A percentile compares a stretch with the other conserved stretches of the same genome.
phyloP scores from a whole-genome alignment of 2,797 vertebrate genomes.

The Darevskia mixta region DNA sequence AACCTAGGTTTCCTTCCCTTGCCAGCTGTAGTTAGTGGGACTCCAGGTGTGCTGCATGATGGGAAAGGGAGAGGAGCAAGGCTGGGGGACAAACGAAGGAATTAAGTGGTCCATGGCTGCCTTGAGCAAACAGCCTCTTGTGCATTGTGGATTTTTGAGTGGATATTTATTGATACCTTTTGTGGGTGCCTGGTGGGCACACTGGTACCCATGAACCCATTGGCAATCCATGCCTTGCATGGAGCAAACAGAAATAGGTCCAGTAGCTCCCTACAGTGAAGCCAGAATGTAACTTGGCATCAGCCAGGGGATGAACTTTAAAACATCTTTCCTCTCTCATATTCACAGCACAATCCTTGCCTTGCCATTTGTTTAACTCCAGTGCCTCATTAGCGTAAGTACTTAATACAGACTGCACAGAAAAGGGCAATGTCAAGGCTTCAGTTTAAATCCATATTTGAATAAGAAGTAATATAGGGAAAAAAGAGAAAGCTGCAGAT shows the following conservation, averaged over 20 bases:
- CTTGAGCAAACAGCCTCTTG: too few relatives aligned
- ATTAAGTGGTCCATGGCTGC: background rate
- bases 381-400: conserved; percentile 22
- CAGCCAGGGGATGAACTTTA: background rate
- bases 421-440: conserved; percentile 12
- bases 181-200: too few relatives aligned
- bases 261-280: background rate
- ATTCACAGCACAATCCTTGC: background rate
- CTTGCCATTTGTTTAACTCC: conserved; percentile 28
- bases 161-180: too few relatives aligned
- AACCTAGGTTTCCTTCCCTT: too few relatives aligned
- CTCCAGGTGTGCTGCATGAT: background rate
- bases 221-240: too few relatives aligned
- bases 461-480: background rate
- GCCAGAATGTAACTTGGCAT: background rate
- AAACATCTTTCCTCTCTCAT: background rate
- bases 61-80: background rate
- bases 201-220: too few relatives aligned
- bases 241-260: too few relatives aligned
- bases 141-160: too few relatives aligned
- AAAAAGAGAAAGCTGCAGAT: background rate
- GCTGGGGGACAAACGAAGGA: background rate
- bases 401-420: background rate
- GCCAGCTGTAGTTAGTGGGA: background rate
- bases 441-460: conserved; percentile 22